Evolutionary conservation across 2,888 invertebrate genomes (phyloP), one percentile per base, ranked within the genome.

Genomic region (Antheraea assamensis): DNA sequence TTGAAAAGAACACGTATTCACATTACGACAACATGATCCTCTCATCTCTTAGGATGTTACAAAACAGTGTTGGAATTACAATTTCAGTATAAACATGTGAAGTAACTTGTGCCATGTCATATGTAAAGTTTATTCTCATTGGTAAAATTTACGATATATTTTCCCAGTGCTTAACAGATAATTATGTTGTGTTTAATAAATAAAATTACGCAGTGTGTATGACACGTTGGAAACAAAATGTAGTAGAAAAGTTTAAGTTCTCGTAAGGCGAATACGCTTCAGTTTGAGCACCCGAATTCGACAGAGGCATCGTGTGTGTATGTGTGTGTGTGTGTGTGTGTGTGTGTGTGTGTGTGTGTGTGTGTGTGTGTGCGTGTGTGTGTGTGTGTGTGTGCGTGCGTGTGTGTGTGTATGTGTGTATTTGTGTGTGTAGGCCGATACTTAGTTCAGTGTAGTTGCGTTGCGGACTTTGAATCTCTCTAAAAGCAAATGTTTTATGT

Each of bases 361-460:
- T 61, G 61, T 61, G 61, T 27, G 15, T 61, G 61, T 61, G 61
- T 27, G n/a, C n/a, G n/a, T n/a, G n/a, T n/a, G 15, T 61, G 61
- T 61, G 61, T 27, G 15, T 61, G 61, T 61, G 61, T 27, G 15
- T 61, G 61, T 61, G 61, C n/a, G n/a, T n/a, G n/a, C n/a, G n/a
- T n/a, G n/a, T n/a, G n/a, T n/a, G n/a, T n/a, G n/a, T n/a, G n/a
- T n/a, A n/a, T n/a, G n/a, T n/a, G n/a, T n/a, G n/a, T n/a, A n/a
- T n/a, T n/a, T n/a, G n/a, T n/a, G 15, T 61, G 61, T 61, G 61
- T 27, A 27, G 27, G 24, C 24, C 61, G 27, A 13, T 61, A 61
- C 24, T 3, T 27, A 4, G 55, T 19, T 15, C 61, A 61, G 24
- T 61, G 27, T 21, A 24, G 61, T 61, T 27, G 27, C 61, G 61